Conservation (phyloP, 2,888 invertebrate species). For the Tetragonula carbonaria region DNA sequence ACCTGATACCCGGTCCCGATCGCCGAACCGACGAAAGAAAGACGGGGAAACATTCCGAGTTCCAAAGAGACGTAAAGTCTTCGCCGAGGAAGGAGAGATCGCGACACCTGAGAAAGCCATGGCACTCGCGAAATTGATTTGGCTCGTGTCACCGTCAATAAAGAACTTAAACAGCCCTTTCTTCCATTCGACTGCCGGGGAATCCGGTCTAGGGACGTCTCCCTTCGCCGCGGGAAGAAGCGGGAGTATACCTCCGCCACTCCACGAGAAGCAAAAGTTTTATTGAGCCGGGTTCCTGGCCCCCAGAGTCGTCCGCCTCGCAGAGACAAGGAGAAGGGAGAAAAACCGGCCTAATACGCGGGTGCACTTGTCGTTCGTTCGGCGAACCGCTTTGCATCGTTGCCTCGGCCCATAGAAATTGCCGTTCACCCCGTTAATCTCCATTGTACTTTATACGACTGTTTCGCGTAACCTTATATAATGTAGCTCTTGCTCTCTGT, state of each 20-base stretch:
- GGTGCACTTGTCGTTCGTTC: constrained; percentile 74
- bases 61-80: constrained; percentile 19
- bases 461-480: neutral
- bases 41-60: neutral
- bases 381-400: constrained; percentile 72
- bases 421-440: constrained; percentile 35
- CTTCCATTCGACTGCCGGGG: constrained; percentile 48
- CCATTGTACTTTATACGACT: constrained; percentile 44
- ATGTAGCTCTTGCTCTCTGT: neutral
- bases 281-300: constrained; percentile 65
- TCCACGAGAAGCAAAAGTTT: constrained; percentile 65
- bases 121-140: constrained; percentile 57
- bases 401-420: constrained; percentile 56
- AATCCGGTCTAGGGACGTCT: constrained; percentile 46
- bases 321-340: constrained; percentile 49
- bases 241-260: neutral
- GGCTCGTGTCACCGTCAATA: constrained; percentile 65
- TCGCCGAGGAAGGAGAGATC: constrained; percentile 4
- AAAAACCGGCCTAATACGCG: constrained; percentile 68
- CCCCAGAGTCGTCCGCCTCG: constrained; percentile 37
- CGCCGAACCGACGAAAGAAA: neutral
- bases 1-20: neutral
- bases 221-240: constrained; percentile 6
- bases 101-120: constrained; percentile 37
- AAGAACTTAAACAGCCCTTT: constrained; percentile 61